These are phyloP conservation scores for Bradysia coprophila DNA, from an alignment of 1,140 invertebrate species.

Conservation along the genomic window DNA sequence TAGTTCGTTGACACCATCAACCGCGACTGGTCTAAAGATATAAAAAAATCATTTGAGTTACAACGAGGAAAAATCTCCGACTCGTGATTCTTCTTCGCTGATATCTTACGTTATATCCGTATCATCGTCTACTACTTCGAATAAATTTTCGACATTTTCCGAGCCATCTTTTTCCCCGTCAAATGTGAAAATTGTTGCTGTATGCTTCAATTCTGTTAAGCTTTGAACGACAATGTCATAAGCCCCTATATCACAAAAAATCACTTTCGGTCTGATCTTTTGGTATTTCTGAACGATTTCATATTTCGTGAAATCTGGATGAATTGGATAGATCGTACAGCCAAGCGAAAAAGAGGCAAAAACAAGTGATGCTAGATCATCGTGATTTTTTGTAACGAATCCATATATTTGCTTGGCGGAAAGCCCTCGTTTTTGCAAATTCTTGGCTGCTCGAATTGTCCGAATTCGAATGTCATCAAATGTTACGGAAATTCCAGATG, in stretches of 20 bases:
- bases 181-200: slow-evolving; percentile 11
- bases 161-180: slow-evolving; percentile 12
- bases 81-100: too few species aligned
- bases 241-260: slow-evolving; percentile 18
- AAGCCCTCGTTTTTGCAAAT: not conserved
- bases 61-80: too few species aligned
- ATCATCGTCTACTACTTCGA: slow-evolving; percentile 16
- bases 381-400: not conserved
- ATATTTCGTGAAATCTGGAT: not conserved
- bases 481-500: not conserved
- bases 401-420: not conserved
- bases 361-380: slow-evolving; percentile 4
- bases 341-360: slow-evolving; percentile 16
- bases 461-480: not conserved
- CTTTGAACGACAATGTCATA: slow-evolving; percentile 10
- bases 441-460: not conserved
- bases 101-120: slow-evolving; percentile 13
- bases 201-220: slow-evolving; percentile 10
- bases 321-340: slow-evolving; percentile 16
- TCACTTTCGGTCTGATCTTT: slow-evolving; percentile 15
- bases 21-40: slow-evolving; percentile 7
- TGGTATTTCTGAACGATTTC: slow-evolving; percentile 9
- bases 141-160: slow-evolving; percentile 14
- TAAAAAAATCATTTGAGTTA: slow-evolving; percentile 4
- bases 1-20: slow-evolving; percentile 15